Conservation (phyloP, 2,797 vertebrate species). For the Garrulus glandarius region DNA sequence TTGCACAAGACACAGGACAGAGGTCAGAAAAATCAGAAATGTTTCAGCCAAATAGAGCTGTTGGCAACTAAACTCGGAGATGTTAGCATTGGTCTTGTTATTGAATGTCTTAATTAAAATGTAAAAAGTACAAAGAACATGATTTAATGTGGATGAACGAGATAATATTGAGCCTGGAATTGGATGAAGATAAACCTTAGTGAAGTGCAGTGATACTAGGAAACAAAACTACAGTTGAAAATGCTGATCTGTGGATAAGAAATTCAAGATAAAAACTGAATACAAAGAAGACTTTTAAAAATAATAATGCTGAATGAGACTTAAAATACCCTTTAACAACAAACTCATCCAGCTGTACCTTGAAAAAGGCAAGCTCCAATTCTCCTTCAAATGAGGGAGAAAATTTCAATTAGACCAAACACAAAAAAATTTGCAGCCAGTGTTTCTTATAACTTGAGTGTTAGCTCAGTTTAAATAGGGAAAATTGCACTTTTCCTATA, state of each 20-base stretch:
- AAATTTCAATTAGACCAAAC: not conserved
- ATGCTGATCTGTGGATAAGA: constrained; percentile 27
- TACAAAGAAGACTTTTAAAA: not conserved
- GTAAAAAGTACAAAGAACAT: constrained; percentile 25
- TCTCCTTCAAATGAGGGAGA: not conserved
- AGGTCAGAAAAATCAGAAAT: constrained; percentile 49
- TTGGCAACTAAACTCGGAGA: not conserved
- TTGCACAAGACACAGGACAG: constrained; percentile 56
- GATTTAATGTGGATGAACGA: constrained; percentile 39
- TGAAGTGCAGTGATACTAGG: not conserved
- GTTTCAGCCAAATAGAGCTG: constrained; percentile 34
- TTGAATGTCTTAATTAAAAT: constrained; percentile 58
- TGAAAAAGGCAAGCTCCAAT: not conserved
- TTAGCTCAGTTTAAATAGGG: not conserved
- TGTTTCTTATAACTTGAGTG: not conserved
- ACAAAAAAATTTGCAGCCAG: not conserved
- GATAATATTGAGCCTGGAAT: constrained; percentile 23
- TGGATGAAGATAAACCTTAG: constrained; percentile 6
- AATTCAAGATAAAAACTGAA: constrained; percentile 15
- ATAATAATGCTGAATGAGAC: not conserved
- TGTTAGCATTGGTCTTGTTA: constrained; percentile 30
- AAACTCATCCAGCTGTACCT: not conserved
- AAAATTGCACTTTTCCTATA: not conserved
- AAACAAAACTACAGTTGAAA: constrained; percentile 28
- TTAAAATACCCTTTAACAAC: not conserved